phyloP scores from a whole-genome alignment of 2,888 invertebrate genomes.

The Brassicogethes aeneus region DNA sequence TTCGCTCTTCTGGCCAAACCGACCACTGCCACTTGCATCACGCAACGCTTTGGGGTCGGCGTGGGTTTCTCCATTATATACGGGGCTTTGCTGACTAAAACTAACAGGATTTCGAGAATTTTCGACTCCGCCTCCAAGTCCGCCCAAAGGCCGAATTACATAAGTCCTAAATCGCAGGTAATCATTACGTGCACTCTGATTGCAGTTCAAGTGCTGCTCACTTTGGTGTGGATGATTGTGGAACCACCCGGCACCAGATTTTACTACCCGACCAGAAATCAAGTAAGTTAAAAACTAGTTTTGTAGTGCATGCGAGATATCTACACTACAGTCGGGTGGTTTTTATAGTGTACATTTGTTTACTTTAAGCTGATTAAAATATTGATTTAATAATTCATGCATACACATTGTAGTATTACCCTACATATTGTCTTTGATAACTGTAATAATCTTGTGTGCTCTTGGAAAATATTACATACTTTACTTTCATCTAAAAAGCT shows the following conservation, averaged over 20 bases:
- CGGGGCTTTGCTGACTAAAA: constrained; percentile 56
- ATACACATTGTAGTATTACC: too few relatives aligned
- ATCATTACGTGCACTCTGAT: constrained; percentile 51
- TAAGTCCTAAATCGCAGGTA: constrained; percentile 56
- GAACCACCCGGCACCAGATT: constrained; percentile 54
- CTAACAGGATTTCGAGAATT: constrained; percentile 54
- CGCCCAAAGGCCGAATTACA: constrained; percentile 53
- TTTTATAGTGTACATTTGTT: too few relatives aligned
- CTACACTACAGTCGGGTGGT: too few relatives aligned
- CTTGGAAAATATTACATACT: too few relatives aligned
- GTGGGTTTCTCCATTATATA: constrained; percentile 58
- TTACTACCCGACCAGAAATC: constrained; percentile 47
- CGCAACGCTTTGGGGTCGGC: constrained; percentile 56
- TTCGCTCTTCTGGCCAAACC: constrained; percentile 52
- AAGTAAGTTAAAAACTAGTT: too few relatives aligned
- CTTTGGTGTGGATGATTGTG: constrained; percentile 55
- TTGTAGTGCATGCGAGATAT: neutral
- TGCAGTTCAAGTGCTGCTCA: constrained; percentile 46
- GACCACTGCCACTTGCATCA: constrained; percentile 47
- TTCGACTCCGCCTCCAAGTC: constrained; percentile 55
- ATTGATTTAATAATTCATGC: too few relatives aligned
- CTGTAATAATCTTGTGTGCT: too few relatives aligned
- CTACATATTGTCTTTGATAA: too few relatives aligned
- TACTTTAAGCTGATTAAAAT: too few relatives aligned
- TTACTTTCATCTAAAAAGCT: too few relatives aligned